phyloP scores from a whole-genome alignment of 2,888 invertebrate genomes.

The Spodoptera picta region DNA sequence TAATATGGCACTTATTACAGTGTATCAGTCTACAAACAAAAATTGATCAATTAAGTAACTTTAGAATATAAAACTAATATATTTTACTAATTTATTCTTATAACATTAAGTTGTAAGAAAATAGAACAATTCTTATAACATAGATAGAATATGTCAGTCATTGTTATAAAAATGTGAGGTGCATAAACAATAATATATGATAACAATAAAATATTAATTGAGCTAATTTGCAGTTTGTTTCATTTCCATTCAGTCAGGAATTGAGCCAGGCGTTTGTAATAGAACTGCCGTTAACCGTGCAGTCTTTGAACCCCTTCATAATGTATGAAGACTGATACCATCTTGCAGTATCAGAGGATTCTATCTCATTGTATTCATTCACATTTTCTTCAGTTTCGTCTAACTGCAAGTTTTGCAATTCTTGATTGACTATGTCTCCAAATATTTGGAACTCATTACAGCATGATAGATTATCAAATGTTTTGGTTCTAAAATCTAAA shows the following conservation, averaged over 20 bases:
- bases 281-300: slow-evolving; percentile 86
- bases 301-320: slow-evolving; percentile 89
- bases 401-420: slow-evolving; percentile 60
- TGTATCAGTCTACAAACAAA: slow-evolving; percentile 13
- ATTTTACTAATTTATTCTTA: slow-evolving; percentile 22
- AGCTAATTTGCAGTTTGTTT: slow-evolving; percentile 27
- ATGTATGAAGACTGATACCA: slow-evolving; percentile 89
- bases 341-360: slow-evolving; percentile 70
- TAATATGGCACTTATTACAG: slow-evolving; percentile 47
- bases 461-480: slow-evolving; percentile 70
- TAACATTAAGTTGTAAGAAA: slow-evolving; percentile 3
- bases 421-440: slow-evolving; percentile 72
- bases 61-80: slow-evolving; percentile 16
- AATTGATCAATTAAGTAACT: slow-evolving; percentile 22
- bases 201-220: slow-evolving; percentile 35
- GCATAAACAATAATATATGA: slow-evolving; percentile 9
- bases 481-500: slow-evolving; percentile 73
- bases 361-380: slow-evolving; percentile 72
- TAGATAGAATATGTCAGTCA: slow-evolving; percentile 38
- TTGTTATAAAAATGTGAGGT: slow-evolving; percentile 12
- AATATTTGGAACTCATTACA: slow-evolving; percentile 80
- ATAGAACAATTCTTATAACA: slow-evolving; percentile 20
- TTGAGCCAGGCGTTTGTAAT: slow-evolving; percentile 85
- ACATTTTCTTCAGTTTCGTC: slow-evolving; percentile 52
- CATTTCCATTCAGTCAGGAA: slow-evolving; percentile 50